A percentile compares a stretch with the other conserved stretches of the same genome.
phyloP scores from a whole-genome alignment of 2,888 invertebrate genomes.

The Gibbula magus region DNA sequence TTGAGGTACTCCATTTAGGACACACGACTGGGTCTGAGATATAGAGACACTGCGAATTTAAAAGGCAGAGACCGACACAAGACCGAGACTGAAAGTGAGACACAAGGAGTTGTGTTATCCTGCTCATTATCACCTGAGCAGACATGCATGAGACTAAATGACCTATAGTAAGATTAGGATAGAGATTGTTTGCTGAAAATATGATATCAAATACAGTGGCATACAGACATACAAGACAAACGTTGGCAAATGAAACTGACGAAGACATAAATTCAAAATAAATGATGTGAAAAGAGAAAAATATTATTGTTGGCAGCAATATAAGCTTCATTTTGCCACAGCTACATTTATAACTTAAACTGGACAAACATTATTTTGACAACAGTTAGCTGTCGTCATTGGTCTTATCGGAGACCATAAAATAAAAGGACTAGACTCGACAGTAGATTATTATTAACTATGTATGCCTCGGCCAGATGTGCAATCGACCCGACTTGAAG shows the following conservation, averaged over 20 bases:
- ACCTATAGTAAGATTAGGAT: background rate
- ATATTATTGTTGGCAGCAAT: background rate
- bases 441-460: too few relatives aligned
- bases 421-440: too few relatives aligned
- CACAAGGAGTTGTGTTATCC: too few relatives aligned
- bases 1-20: background rate
- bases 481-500: too few relatives aligned
- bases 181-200: background rate
- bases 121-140: too few relatives aligned
- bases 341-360: too few relatives aligned
- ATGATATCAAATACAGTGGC: background rate
- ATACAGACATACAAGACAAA: background rate
- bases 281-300: background rate
- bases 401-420: too few relatives aligned
- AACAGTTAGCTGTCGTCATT: too few relatives aligned
- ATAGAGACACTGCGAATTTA: conserved; percentile 13
- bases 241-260: background rate
- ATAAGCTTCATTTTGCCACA: too few relatives aligned
- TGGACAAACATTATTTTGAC: too few relatives aligned
- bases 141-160: background rate
- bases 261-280: background rate
- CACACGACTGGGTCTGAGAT: background rate
- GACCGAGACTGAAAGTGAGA: background rate
- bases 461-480: too few relatives aligned
- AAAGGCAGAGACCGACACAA: conserved; percentile 15